Conservation (phyloP, 2,888 invertebrate species). For the Drosophila barbarae region DNA sequence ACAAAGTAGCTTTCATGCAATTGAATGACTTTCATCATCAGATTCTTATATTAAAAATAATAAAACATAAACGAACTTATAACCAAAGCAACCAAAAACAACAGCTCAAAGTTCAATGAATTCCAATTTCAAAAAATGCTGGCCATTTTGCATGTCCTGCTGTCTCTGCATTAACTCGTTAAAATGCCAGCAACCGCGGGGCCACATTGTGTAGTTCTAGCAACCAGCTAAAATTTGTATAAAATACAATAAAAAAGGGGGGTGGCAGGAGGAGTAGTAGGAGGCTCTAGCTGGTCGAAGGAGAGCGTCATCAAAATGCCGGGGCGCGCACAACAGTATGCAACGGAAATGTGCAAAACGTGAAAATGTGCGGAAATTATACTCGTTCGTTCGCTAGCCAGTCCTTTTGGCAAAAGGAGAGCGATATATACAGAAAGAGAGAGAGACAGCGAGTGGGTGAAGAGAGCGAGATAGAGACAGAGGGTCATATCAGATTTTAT, state of each 20-base stretch:
- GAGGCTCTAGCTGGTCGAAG: conserved; percentile 1
- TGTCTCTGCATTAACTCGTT: conserved; percentile 74
- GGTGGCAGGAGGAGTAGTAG: not conserved
- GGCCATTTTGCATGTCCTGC: conserved; percentile 69
- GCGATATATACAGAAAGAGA: too few relatives aligned
- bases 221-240: conserved; percentile 63
- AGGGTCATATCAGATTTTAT: conserved; percentile 56
- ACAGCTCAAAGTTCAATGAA: conserved; percentile 71
- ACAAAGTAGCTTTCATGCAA: not conserved
- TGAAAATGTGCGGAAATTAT: conserved; percentile 73
- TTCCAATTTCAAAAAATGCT: conserved; percentile 60
- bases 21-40: conserved; percentile 12
- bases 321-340: conserved; percentile 66
- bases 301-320: conserved; percentile 56
- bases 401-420: conserved; percentile 1
- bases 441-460: not conserved
- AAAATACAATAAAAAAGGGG: conserved; percentile 57
- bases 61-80: conserved; percentile 4
- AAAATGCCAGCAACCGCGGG: conserved; percentile 59
- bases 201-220: conserved; percentile 40
- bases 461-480: conserved; percentile 2
- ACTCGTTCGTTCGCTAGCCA: conserved; percentile 47
- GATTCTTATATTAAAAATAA: conserved; percentile 5
- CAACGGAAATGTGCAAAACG: conserved; percentile 72
- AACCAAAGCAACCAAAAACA: conserved; percentile 43